Base-by-base conservation (phyloP, 1,140 invertebrate species). In the Orius insidiosus region DNA sequence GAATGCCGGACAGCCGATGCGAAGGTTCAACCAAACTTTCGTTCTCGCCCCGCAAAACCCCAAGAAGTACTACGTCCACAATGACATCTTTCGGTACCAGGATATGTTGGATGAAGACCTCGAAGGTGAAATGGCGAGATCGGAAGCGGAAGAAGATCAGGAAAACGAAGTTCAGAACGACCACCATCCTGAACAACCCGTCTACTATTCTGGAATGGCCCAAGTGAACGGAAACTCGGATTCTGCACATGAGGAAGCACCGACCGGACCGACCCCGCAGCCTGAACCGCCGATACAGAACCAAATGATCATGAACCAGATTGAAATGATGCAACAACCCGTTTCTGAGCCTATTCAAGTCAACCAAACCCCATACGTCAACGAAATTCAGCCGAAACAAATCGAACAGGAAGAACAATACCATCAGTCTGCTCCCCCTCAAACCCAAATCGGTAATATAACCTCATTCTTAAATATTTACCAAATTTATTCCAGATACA, bases 21-120 rank as follows among this genome's bases (percentile, higher is more conserved):
- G 92, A 24, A 77, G 90, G 10, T 98, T 98, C 64, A 93, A 93
- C 56, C 92, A 97, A 66, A 96, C 93, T 0, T 97, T 97, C 68
- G 89, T 98, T 10, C 64, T 98, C 58, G 90, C 85, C 39, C 83
- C 85, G 32, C 88, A 94, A 66, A 81, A 83, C 38, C 87, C 89
- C 15, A 94, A 92, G 68, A 90, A 93, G 66, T 97, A 93, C 67
- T 97, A 96, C 60, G 92, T 97, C 13, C 86, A 92, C 60, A 98
- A 97, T 67, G 92, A 97, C 64, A 96, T 98, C 59, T 98, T 98
- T 66, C 82, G 92, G 45, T 98, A 97, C 62, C 92, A 96, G 71
- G 85, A 74, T 15, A 74, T 83, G 31, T 79, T 72, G 45, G 85
- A 89, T 56, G 83, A 85, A 55, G 81, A 86, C 62, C 71, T 53